Evolutionary conservation across 2,797 vertebrate species (phyloP).

Genomic region (Lateolabrax maculatus): DNA sequence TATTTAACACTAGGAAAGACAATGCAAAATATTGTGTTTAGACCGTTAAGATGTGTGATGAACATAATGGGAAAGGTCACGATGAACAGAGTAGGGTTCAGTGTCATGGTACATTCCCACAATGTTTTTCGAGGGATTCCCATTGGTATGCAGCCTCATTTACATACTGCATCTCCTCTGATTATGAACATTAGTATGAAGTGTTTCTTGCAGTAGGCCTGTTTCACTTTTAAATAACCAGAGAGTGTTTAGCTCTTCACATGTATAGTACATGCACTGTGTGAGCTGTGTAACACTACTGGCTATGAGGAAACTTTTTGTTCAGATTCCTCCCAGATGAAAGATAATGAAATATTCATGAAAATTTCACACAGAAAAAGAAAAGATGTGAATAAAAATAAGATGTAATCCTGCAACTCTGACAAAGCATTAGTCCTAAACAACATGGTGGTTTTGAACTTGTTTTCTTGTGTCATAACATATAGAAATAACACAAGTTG

Average conservation of each 20-base stretch:
- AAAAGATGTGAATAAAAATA: slow-evolving; percentile 1
- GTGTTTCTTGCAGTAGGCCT: not conserved
- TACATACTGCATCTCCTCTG: not conserved
- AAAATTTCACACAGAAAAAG: not conserved
- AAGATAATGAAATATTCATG: slow-evolving; percentile 7
- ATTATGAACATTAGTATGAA: not conserved
- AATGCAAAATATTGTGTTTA: slow-evolving; percentile 23
- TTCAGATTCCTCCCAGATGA: not conserved
- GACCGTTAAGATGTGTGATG: slow-evolving; percentile 40
- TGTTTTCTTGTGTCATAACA: slow-evolving; percentile 13
- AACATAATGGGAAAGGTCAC: slow-evolving; percentile 21
- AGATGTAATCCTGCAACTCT: not conserved
- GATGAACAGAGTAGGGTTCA: not conserved
- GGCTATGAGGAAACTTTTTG: slow-evolving; percentile 3
- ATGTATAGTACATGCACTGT: not conserved
- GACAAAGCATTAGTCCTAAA: not conserved
- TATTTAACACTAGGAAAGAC: slow-evolving; percentile 16
- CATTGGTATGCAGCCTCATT: not conserved
- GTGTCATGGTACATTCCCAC: not conserved
- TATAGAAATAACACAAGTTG: not conserved
- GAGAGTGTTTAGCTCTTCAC: not conserved
- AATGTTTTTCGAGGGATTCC: not conserved
- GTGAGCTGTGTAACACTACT: not conserved
- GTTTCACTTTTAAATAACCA: not conserved
- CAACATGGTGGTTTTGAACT: not conserved